phyloP scores from a whole-genome alignment of 2,888 invertebrate genomes.

The Phengaris arion region DNA sequence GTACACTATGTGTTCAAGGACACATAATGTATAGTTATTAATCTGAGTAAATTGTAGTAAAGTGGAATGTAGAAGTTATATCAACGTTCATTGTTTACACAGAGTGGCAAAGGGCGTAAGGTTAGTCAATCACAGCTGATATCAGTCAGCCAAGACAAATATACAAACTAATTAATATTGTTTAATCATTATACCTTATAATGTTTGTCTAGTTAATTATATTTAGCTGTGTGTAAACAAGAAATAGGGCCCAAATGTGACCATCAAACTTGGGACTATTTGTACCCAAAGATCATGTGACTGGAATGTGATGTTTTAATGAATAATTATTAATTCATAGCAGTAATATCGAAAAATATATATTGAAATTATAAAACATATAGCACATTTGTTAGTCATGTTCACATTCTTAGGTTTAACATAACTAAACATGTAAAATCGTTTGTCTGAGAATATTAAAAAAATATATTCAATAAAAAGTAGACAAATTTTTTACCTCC shows the following conservation, averaged over 20 bases:
- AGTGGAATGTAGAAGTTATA: constrained; percentile 32
- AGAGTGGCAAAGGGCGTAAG: constrained; percentile 57
- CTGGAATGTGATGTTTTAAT: too few species aligned
- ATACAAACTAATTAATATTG: constrained; percentile 51
- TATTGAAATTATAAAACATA: too few species aligned
- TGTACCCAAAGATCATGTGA: not conserved
- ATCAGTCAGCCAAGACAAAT: constrained; percentile 65
- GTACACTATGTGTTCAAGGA: too few species aligned
- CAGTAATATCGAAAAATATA: too few species aligned
- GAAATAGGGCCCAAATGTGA: not conserved
- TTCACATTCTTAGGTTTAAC: too few species aligned
- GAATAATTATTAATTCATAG: too few species aligned
- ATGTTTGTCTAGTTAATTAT: constrained; percentile 33
- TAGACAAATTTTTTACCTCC: too few species aligned
- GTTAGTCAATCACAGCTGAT: constrained; percentile 73
- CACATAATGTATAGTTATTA: too few species aligned
- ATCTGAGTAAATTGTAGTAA: constrained; percentile 26
- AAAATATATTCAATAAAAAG: too few species aligned
- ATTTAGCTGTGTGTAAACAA: constrained; percentile 23
- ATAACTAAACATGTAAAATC: too few species aligned
- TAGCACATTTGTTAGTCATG: too few species aligned
- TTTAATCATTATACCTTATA: constrained; percentile 40
- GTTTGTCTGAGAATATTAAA: too few species aligned
- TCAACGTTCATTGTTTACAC: constrained; percentile 56
- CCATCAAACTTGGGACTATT: not conserved